Base-by-base conservation (phyloP, 2,113 vertebrate species). In the Montifringilla adamsi region DNA sequence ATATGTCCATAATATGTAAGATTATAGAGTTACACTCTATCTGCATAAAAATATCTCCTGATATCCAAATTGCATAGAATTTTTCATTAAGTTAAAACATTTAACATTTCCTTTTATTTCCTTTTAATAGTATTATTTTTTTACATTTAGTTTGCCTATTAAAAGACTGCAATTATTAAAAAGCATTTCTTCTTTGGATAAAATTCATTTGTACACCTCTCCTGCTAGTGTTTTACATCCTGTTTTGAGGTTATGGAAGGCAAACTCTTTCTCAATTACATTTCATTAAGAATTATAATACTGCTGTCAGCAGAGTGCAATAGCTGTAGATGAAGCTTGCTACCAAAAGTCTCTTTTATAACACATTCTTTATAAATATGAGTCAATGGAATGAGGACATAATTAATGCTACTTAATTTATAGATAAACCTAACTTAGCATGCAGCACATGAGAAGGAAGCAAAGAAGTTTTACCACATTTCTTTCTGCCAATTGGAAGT, bases 321-420 rank as follows among this genome's bases (percentile, higher is more conserved):
- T 15, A 87, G 16, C 11, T 87, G 9, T 39, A 89, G 77, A 94
- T 93, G 67, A 80, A 91, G 24, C 21, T 93, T 96, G 86, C 43
- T 97, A 94, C 68, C 63, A 72, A 33, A 81, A 81, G 43, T 88
- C 49, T 27, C 28, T 84, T 93, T 82, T 94, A 64, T 92, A 92
- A 60, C 26, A 88, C 20, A 66, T 60, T 89, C 20, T 75, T 81
- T 87, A 28, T 70, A 95, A 92, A 83, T 92, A 87, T 52, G 44
- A 89, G 59, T 91, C 93, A 95, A 52, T 91, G 67, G 74, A 95
- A 95, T 84, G 56, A 87, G 73, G 86, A 85, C 81, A 59, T 55
- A 77, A 96, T 95, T 92, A 89, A 97, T 92, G 72, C 52, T 89
- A 28, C 44, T 88, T 72, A 84, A 95, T 95, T 96, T 96, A 49